Base-by-base conservation (phyloP, 2,888 invertebrate species). In the Oxytorus armatus region DNA sequence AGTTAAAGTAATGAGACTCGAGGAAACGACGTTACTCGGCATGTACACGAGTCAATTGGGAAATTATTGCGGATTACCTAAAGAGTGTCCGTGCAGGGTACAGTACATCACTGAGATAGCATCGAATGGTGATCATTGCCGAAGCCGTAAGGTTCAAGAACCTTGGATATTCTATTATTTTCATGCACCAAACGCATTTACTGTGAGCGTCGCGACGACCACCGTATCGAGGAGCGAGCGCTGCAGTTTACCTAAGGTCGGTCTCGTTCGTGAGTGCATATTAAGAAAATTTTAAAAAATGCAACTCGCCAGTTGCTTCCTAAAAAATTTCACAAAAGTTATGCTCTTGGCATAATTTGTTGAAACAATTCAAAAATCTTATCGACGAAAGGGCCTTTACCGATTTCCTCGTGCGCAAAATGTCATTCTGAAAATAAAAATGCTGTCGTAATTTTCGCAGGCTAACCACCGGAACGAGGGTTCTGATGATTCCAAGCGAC, bases 71-170 rank as follows among this genome's bases (percentile, higher is more conserved):
- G 85, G 85, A 1, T 83, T 90, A 29, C 76, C 82, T 0, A 53
- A 70, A 3, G 68, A 76, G 3, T 90, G 90, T 74, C 77, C 47
- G 0, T 90, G 90, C 14, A 81, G 83, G 5, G 69, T 47, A 3
- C 88, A 89, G 10, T 84, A 86, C 49, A 73, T 84, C 0, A 82
- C 85, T 0, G 86, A 88, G 33, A 72, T 89, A 1, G 25, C 72
- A 0, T 51, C 77, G 1, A 68, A 82, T 3, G 21, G 39, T 0
- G 14, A 42, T 14, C 76, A 61, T 8, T 85, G 80, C 18, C 66
- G 47, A 3, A 65, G 82, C 2, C 68, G 69, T 42, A 81, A 68
- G 55, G 57, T 76, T 8, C 81, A 85, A 8, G 69, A 39, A 3
- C 57, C 79, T 0, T 57, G 69, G 3, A 83, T 84, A 1, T 51